Percentiles rank a stretch among this genome's conserved stretches.
Conservation (phyloP, 2,888 invertebrate species). For the Polydrusus cervinus region DNA sequence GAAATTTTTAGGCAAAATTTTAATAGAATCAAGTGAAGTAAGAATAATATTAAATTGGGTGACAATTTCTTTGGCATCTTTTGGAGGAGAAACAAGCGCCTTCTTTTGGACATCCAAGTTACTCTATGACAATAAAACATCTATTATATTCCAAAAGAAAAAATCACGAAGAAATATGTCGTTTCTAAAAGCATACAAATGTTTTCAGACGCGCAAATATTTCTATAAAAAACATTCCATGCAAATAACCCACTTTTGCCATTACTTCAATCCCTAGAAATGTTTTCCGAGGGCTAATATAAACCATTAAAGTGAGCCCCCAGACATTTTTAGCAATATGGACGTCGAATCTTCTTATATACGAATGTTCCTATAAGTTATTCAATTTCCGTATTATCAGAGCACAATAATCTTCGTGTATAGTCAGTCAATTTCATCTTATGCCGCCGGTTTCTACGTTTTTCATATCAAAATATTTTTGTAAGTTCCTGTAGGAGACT, state of each 20-base stretch:
- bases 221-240: no score
- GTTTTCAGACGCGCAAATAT: not conserved
- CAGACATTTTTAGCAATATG: not conserved
- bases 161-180: no score
- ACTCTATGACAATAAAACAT: no score
- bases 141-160: no score
- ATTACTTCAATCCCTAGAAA: not conserved
- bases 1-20: not conserved
- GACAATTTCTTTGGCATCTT: no score
- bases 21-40: not conserved
- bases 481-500: no score
- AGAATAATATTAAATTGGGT: no score
- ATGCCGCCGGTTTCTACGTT: not conserved
- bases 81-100: no score
- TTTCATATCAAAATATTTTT: not conserved
- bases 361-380: conserved; percentile 4
- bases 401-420: not conserved
- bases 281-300: not conserved
- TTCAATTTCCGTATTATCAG: not conserved
- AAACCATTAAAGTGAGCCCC: not conserved
- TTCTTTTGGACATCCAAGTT: no score
- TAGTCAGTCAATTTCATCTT: not conserved
- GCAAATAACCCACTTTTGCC: no score
- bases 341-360: not conserved
- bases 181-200: no score